Evolutionary conservation across 2,888 invertebrate genomes (phyloP).

Genomic region (Tenthredo distinguenda): DNA sequence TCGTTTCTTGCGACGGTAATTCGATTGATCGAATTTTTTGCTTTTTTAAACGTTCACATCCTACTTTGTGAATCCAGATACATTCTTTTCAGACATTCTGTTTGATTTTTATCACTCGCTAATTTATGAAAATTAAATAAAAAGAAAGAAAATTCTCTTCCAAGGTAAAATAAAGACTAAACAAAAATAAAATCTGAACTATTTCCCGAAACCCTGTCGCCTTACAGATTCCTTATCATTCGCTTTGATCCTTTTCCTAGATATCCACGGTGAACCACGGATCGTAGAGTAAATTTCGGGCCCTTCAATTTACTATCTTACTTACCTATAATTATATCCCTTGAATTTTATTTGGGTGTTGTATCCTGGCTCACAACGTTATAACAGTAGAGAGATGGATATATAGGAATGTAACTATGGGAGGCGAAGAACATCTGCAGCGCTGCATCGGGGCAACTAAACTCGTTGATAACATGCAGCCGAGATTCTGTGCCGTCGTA

Average conservation of each 20-base stretch:
- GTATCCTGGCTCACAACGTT: background rate
- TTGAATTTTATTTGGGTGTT: background rate
- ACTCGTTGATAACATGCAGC: conserved; percentile 1
- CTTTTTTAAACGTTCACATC: background rate
- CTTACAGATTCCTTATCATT: background rate
- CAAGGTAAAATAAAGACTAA: background rate
- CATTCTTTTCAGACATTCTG: background rate
- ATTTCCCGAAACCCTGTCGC: background rate
- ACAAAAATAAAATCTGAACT: background rate
- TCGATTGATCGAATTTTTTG: background rate
- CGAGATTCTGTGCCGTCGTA: conserved; percentile 26
- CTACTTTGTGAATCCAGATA: background rate
- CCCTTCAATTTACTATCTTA: background rate
- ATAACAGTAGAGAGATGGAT: background rate
- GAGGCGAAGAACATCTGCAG: background rate
- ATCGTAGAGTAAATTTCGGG: background rate
- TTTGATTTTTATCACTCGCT: background rate
- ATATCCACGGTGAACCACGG: background rate
- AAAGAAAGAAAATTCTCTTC: background rate
- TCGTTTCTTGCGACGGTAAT: background rate
- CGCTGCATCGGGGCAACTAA: conserved; percentile 4
- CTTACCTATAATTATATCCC: background rate
- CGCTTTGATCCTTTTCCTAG: background rate
- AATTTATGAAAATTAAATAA: background rate
- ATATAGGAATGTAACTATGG: background rate